Evolutionary conservation across 2,113 vertebrate species (phyloP).

Genomic region (Ranitomeya variabilis): DNA sequence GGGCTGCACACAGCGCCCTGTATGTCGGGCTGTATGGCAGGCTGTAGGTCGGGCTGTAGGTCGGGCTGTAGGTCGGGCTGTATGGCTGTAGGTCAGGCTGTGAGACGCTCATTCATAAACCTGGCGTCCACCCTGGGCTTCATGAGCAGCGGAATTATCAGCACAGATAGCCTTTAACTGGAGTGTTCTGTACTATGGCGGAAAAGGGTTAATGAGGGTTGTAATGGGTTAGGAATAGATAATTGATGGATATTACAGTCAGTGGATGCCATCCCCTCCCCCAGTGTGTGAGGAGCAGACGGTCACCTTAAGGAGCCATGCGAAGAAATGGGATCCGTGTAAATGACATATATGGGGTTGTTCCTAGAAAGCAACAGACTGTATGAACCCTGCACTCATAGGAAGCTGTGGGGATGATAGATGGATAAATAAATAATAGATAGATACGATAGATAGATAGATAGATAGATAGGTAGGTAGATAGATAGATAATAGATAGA

Average conservation of each 20-base stretch:
- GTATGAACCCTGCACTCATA: no score
- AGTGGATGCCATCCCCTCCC: not conserved
- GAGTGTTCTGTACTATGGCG: not conserved
- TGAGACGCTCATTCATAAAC: not conserved
- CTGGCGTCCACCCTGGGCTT: not conserved
- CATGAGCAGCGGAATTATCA: not conserved
- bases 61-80: no score
- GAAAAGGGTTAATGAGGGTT: not conserved
- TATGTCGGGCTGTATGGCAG: no score
- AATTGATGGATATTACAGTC: not conserved
- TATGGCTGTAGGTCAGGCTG: not conserved
- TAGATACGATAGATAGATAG: not conserved
- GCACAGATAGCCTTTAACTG: not conserved
- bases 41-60: no score
- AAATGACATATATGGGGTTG: not conserved
- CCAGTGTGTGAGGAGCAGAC: not conserved
- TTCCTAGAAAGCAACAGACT: constrained; percentile 17
- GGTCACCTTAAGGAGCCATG: not conserved
- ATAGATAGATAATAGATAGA: not conserved
- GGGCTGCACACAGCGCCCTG: constrained; percentile 2
- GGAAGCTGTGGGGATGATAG: no score
- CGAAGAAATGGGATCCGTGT: not conserved
- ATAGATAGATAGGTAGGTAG: not conserved
- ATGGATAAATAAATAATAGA: not conserved
- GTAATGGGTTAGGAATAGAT: not conserved